Evolutionary conservation across 2,888 invertebrate species (phyloP).

Genomic region (Platycheirus albimanus): DNA sequence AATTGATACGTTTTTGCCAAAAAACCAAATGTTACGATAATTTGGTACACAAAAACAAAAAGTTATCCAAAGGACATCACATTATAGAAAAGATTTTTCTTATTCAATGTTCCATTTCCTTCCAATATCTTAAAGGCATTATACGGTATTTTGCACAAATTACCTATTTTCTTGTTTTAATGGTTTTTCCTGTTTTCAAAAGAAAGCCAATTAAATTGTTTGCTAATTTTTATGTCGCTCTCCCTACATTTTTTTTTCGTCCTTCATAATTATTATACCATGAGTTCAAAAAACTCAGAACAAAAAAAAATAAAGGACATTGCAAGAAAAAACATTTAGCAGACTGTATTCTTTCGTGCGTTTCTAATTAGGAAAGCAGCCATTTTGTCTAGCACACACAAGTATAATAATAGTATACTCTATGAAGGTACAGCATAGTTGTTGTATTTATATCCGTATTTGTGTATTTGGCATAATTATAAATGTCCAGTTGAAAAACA

Average conservation of each 20-base stretch:
- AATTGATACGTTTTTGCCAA: too few species aligned
- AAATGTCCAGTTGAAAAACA: slow-evolving; percentile 58
- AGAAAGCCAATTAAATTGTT: slow-evolving; percentile 52
- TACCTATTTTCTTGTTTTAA: slow-evolving; percentile 3
- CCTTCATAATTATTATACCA: slow-evolving; percentile 29
- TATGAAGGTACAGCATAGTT: background rate
- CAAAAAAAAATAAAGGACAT: slow-evolving; percentile 12
- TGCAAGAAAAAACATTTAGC: slow-evolving; percentile 19
- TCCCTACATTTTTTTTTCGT: slow-evolving; percentile 2
- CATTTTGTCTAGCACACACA: slow-evolving; percentile 46
- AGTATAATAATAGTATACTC: background rate
- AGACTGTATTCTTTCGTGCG: slow-evolving; percentile 45
- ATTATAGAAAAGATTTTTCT: background rate
- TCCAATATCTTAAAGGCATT: too few species aligned
- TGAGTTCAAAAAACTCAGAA: slow-evolving; percentile 20
- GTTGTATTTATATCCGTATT: slow-evolving; percentile 17
- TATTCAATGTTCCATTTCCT: background rate
- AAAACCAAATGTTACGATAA: too few species aligned
- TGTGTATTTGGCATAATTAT: slow-evolving; percentile 61
- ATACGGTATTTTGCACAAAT: background rate
- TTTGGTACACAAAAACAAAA: too few species aligned
- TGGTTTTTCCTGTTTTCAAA: background rate
- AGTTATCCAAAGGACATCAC: too few species aligned
- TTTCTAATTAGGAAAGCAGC: slow-evolving; percentile 60
- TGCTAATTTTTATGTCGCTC: slow-evolving; percentile 37